Evolutionary conservation across 2,797 vertebrate species (phyloP).

Genomic region (Orestias chungarensis): DNA sequence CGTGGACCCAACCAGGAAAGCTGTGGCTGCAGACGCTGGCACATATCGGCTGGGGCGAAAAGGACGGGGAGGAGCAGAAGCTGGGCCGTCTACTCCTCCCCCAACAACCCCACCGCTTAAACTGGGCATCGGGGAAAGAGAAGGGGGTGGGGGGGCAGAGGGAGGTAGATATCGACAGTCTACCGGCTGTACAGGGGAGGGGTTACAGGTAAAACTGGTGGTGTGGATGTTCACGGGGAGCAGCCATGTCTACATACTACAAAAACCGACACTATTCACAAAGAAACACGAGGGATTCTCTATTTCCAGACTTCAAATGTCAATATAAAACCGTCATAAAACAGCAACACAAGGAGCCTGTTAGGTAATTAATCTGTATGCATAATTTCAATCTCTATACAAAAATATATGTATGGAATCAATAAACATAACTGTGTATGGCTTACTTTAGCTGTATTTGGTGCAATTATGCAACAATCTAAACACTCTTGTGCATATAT

Average conservation of each 20-base stretch:
- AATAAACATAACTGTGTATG: constrained; percentile 79
- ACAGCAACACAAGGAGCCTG: constrained; percentile 36
- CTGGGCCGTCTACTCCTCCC: constrained; percentile 77
- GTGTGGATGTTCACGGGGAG: constrained; percentile 30
- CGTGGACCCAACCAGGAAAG: constrained; percentile 94
- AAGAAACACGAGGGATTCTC: constrained; percentile 32
- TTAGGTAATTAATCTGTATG: constrained; percentile 53
- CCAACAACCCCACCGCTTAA: constrained; percentile 80
- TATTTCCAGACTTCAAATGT: constrained; percentile 26
- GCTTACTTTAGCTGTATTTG: constrained; percentile 78
- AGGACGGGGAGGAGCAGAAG: constrained; percentile 83
- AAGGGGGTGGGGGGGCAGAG: constrained; percentile 52
- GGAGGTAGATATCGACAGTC: constrained; percentile 56
- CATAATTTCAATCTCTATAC: constrained; percentile 54
- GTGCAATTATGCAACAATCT: constrained; percentile 65
- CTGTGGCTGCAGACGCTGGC: constrained; percentile 92
- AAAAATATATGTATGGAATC: constrained; percentile 78
- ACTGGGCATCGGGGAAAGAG: constrained; percentile 76
- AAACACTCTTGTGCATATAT: constrained; percentile 32
- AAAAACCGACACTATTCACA: constrained; percentile 57
- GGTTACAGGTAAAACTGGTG: constrained; percentile 54
- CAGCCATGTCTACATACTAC: constrained; percentile 53
- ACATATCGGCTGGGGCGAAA: constrained; percentile 98
- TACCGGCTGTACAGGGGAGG: constrained; percentile 45
- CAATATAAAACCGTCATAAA: constrained; percentile 31